Base-by-base conservation (phyloP, 2,888 invertebrate genomes). In the Fragum fragum region DNA sequence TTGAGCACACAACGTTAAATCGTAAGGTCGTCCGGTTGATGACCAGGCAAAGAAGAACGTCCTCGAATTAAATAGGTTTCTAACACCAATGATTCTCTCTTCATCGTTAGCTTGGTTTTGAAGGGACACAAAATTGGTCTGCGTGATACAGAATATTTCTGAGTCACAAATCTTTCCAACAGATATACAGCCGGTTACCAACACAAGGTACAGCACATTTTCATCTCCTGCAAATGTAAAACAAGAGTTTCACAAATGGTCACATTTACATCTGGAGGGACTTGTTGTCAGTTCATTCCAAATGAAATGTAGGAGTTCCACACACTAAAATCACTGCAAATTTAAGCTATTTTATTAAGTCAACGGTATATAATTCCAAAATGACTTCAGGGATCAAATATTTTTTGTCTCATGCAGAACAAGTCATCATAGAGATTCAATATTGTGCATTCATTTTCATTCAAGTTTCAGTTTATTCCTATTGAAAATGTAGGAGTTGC, bases 31-130 rank as follows among this genome's bases (percentile, higher is more conserved):
- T 1, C 85, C 95, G 90, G 68, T 95, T 95, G 86, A 94, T 57
- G 96, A 96, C 97, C 97, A 97, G 0, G 99, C 97, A 95, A 99
- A 99, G 94, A 99, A 99, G 95, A 99, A 99, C 52, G 98, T 99
- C 16, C 99, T 99, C n/a, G 99, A 99, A 94, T 98, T 99, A 3
- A 99, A 95, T 74, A 99, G 95, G 94, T 99, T 98, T 86, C 98
- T 96, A 5, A 95, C 93, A 87, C 95, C 95, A 66, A 89, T 88
- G 23, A 95, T 91, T 32, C 93, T 88, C 36, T 95, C 95, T 63
- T 95, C 94, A 85, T 95, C 95, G 23, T 87, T 80, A 9, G 91
- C 90, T 5, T 88, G 89, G 79, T 95, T 94, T 23, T 93, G 92
- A 81, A 99, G 95, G 0, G 99, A 98, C 14, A 98, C 96, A 94